These are phyloP conservation scores for Parthenolecanium corni DNA, from an alignment of 2,888 invertebrate genomes.

Conservation along the genomic window DNA sequence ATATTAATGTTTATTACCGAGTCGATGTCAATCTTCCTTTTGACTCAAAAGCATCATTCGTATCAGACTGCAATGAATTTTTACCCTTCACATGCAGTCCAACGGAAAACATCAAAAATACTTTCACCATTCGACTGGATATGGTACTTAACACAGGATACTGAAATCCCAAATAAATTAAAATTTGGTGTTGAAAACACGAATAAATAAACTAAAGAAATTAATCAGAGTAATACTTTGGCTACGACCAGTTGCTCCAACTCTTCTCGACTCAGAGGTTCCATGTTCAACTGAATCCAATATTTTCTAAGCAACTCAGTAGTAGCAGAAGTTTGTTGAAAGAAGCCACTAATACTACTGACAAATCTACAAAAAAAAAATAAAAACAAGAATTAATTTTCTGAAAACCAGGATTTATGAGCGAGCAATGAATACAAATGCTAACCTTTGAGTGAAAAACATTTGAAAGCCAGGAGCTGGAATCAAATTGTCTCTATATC, in stretches of 20 bases:
- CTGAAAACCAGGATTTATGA: background rate
- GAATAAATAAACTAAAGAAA: background rate
- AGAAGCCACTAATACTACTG: conserved; percentile 49
- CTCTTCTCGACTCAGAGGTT: conserved; percentile 64
- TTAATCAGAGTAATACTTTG: conserved; percentile 34
- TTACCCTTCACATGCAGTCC: conserved; percentile 38
- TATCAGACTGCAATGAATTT: background rate
- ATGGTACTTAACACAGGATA: conserved; percentile 63
- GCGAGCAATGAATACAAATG: background rate
- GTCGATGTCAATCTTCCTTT: conserved; percentile 58
- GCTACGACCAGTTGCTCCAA: conserved; percentile 57
- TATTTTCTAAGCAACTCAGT: conserved; percentile 66
- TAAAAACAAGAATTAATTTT: background rate
- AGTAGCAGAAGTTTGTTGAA: conserved; percentile 41
- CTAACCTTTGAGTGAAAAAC: conserved; percentile 75
- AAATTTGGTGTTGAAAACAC: background rate
- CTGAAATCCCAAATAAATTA: conserved; percentile 36
- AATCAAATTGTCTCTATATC: conserved; percentile 69
- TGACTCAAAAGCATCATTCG: conserved; percentile 38
- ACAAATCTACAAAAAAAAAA: conserved; percentile 44
- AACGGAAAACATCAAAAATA: conserved; percentile 67
- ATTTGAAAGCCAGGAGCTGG: conserved; percentile 80
- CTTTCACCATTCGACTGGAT: conserved; percentile 63
- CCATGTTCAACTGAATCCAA: conserved; percentile 66
- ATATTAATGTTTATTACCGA: conserved; percentile 28